A percentile compares a stretch with the other conserved stretches of the same genome.
Evolutionary conservation across 1,140 invertebrate species (phyloP).

Genomic region (Solenopsis fugax): DNA sequence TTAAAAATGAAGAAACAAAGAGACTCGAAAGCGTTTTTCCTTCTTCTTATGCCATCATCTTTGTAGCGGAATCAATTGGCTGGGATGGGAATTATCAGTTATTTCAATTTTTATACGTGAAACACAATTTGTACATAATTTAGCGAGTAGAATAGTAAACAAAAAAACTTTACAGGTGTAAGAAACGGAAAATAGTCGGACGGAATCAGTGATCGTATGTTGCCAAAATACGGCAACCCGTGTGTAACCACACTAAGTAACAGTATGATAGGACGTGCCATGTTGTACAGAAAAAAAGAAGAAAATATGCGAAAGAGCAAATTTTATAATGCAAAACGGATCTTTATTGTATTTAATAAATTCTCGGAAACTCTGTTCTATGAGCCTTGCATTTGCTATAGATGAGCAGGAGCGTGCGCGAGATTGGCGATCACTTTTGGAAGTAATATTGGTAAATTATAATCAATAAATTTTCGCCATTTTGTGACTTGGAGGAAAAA

Average conservation of each 20-base stretch:
- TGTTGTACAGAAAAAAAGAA: slow-evolving; percentile 82
- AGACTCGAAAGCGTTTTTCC: background rate
- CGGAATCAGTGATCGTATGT: slow-evolving; percentile 64
- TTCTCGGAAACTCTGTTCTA: background rate
- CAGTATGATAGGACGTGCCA: slow-evolving; percentile 85
- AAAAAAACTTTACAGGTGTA: slow-evolving; percentile 73
- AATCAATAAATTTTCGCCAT: background rate
- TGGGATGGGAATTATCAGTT: slow-evolving; percentile 71
- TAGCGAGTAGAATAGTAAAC: slow-evolving; percentile 71
- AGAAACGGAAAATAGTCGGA: slow-evolving; percentile 82
- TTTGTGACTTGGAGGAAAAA: background rate
- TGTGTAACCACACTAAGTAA: slow-evolving; percentile 62
- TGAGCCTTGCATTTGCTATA: slow-evolving; percentile 39
- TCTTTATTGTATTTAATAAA: slow-evolving; percentile 40
- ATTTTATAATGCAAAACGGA: slow-evolving; percentile 37
- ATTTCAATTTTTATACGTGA: slow-evolving; percentile 70
- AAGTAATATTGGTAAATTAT: background rate
- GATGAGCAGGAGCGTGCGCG: slow-evolving; percentile 36
- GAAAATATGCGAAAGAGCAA: slow-evolving; percentile 73
- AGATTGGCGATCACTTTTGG: slow-evolving; percentile 50
- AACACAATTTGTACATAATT: slow-evolving; percentile 81
- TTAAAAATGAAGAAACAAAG: slow-evolving; percentile 47
- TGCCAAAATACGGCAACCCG: slow-evolving; percentile 23
- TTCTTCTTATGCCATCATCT: slow-evolving; percentile 73
- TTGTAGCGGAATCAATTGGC: slow-evolving; percentile 78